Conservation (phyloP, 2,113 vertebrate genomes). For the Percopsis transmontana region DNA sequence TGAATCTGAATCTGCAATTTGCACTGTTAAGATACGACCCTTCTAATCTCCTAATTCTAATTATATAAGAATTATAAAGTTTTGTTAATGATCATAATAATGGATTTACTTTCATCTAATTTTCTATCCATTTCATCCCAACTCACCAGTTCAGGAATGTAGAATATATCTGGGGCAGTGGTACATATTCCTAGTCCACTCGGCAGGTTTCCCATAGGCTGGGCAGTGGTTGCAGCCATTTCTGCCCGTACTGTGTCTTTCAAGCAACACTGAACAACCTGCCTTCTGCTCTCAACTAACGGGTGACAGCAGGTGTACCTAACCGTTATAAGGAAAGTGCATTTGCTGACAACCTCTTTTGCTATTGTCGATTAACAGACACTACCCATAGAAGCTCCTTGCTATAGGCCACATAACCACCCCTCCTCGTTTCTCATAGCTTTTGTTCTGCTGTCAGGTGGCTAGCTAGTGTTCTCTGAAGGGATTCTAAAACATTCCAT, state of each 20-base stretch:
- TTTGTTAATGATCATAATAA: background rate
- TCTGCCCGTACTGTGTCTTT: constrained; percentile 30
- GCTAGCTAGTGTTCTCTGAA: constrained; percentile 25
- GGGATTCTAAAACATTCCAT: constrained; percentile 13
- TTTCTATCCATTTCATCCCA: background rate
- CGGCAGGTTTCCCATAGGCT: constrained; percentile 70
- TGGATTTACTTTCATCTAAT: background rate
- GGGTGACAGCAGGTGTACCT: constrained; percentile 42
- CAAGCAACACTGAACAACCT: background rate
- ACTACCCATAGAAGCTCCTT: constrained; percentile 37
- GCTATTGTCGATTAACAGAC: constrained; percentile 30
- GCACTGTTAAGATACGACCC: no score
- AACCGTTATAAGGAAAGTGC: constrained; percentile 45
- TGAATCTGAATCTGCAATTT: no score
- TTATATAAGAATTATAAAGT: background rate
- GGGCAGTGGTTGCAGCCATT: constrained; percentile 72
- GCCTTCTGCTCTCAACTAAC: constrained; percentile 37
- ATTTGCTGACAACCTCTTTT: constrained; percentile 62
- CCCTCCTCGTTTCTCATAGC: constrained; percentile 30
- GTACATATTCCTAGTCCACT: constrained; percentile 72
- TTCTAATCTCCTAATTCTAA: no score
- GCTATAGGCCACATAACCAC: constrained; percentile 16
- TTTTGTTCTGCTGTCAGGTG: background rate
- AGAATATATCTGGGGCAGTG: constrained; percentile 75
- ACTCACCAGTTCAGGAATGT: constrained; percentile 78